Evolutionary conservation across 1,140 invertebrate species (phyloP).

Genomic region (Danaus melanippus): DNA sequence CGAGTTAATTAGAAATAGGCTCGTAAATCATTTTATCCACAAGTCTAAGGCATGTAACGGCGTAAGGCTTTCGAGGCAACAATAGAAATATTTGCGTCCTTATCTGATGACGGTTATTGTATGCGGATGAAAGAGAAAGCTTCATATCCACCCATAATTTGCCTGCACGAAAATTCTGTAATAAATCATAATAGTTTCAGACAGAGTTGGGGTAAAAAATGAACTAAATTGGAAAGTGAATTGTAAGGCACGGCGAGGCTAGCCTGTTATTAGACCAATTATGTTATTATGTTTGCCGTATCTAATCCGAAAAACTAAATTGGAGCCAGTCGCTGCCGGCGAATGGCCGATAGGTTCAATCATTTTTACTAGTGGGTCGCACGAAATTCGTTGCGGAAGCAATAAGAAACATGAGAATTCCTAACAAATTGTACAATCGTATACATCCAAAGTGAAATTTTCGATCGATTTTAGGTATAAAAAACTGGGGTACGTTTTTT

Average conservation of each 20-base stretch:
- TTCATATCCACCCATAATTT: slow-evolving; percentile 52
- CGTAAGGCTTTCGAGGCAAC: slow-evolving; percentile 48
- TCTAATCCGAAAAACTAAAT: slow-evolving; percentile 72
- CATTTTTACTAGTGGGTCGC: slow-evolving; percentile 67
- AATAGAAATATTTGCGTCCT: slow-evolving; percentile 45
- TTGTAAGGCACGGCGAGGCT: slow-evolving; percentile 67
- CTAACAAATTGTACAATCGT: slow-evolving; percentile 57
- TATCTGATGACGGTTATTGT: slow-evolving; percentile 34
- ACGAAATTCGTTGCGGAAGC: slow-evolving; percentile 71
- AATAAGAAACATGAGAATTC: slow-evolving; percentile 70
- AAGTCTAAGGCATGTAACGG: slow-evolving; percentile 42
- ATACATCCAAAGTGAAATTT: slow-evolving; percentile 37
- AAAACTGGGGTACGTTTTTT: slow-evolving; percentile 38
- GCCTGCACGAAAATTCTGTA: slow-evolving; percentile 70
- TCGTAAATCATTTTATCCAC: slow-evolving; percentile 62
- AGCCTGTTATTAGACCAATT: slow-evolving; percentile 70
- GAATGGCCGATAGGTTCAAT: slow-evolving; percentile 67
- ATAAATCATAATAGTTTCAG: slow-evolving; percentile 73
- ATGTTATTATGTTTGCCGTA: slow-evolving; percentile 71
- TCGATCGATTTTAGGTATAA: slow-evolving; percentile 24
- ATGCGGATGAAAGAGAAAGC: slow-evolving; percentile 44
- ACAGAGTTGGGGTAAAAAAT: slow-evolving; percentile 66
- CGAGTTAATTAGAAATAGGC: slow-evolving; percentile 64
- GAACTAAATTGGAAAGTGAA: slow-evolving; percentile 72
- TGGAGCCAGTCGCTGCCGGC: slow-evolving; percentile 68